Evolutionary conservation across 2,888 invertebrate genomes (phyloP), one percentile per base, ranked within the genome.

Genomic region (Anoncus sp.): DNA sequence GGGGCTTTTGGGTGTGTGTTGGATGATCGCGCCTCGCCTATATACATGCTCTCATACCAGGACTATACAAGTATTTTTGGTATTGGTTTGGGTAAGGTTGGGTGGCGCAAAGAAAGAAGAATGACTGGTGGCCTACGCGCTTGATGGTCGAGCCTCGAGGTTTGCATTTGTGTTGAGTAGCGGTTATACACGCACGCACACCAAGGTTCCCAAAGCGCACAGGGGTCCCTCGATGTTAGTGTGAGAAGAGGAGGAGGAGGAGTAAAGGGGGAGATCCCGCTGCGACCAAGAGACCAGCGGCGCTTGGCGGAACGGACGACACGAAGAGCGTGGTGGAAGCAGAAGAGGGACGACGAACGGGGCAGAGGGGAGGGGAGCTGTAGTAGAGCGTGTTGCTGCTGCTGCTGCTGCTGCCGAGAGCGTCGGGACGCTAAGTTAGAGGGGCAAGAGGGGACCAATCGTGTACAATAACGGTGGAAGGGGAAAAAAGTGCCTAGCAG

Each of bases 61-160:
- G 12, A 31, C n/a, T n/a, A n/a, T 14, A 43, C 59, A 24, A 31
- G 66, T 71, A 59, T 75, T 55, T 49, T 43, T 67, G n/a, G 82
- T 81, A 77, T 81, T 77, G 81, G 70, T 59, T n/a, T n/a, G 24
- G 43, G 82, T 85, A 85, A 84, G 86, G 81, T 86, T 77, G 81
- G 86, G 83, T 86, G 85, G 83, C 83, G 84, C 82, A 83, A 82
- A 85, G 85, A 86, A 85, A 85, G 86, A 85, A 86, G 86, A 87
- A 87, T 85, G 85, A 87, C 87, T 87, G 82, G 87, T 86, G 85
- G 86, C 82, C 78, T 83, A 51, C 85, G 80, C 84, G 84, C 82
- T 43, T 84, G 86, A 83, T 77, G 72, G 57, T 67, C 67, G 81
- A 71, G 85, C 75, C 55, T 45, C 49, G 72, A 72, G 22, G 79